These are phyloP conservation scores for Triplophysa siluroides DNA, from an alignment of 2,113 vertebrate genomes.

Conservation along the genomic window DNA sequence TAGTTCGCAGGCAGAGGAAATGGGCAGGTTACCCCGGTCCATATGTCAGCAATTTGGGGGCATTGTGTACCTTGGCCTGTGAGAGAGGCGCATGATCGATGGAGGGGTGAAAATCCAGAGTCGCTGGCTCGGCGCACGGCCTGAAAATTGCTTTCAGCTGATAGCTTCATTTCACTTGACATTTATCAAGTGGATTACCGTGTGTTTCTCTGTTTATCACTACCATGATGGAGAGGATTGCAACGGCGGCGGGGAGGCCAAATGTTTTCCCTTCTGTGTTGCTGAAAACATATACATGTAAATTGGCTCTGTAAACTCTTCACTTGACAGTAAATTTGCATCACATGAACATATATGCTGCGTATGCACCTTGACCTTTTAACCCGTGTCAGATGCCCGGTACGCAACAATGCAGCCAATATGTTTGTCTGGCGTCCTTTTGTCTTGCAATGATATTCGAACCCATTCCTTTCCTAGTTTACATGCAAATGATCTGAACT, in stretches of 20 bases:
- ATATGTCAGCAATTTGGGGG: constrained; percentile 99
- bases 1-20: constrained; percentile 73
- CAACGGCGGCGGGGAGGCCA: constrained; percentile 52
- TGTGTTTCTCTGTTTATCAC: constrained; percentile 71
- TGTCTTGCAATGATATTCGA: not conserved
- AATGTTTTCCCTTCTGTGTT: constrained; percentile 70
- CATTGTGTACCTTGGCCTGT: constrained; percentile 98
- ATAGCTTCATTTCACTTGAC: constrained; percentile 87
- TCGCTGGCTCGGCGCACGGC: constrained; percentile 83
- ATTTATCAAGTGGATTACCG: constrained; percentile 89
- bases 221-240: constrained; percentile 56
- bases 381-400: not conserved
- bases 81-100: constrained; percentile 93
- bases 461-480: constrained; percentile 47
- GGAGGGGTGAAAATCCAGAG: constrained; percentile 90
- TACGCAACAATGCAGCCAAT: not conserved
- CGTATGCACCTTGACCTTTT: constrained; percentile 8
- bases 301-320: constrained; percentile 74
- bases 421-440: not conserved
- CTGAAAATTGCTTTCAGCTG: constrained; percentile 97
- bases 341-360: not conserved
- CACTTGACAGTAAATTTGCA: constrained; percentile 59
- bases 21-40: constrained; percentile 77
- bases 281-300: constrained; percentile 73
- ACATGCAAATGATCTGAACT: constrained; percentile 66